These are phyloP conservation scores for Mythimna vitellina DNA, from an alignment of 2,888 invertebrate species.

Conservation along the genomic window DNA sequence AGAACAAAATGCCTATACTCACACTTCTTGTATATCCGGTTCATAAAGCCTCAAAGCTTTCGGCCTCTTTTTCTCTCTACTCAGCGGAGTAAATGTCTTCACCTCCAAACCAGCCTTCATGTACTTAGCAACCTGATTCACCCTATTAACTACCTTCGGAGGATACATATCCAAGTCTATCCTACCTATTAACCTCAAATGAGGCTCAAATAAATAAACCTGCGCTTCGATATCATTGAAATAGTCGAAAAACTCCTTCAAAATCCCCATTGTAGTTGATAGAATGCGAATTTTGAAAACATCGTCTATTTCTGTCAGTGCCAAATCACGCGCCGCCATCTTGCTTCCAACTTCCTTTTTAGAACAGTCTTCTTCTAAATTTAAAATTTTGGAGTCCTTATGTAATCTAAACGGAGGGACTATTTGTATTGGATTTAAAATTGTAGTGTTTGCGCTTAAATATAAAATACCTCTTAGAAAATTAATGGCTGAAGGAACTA, in stretches of 20 bases:
- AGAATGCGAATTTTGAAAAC: conserved; percentile 92
- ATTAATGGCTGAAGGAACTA: conserved; percentile 95
- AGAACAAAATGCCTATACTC: conserved; percentile 84
- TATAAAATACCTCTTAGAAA: conserved; percentile 95
- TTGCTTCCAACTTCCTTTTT: conserved; percentile 78
- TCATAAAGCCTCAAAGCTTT: conserved; percentile 96
- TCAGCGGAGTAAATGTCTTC: conserved; percentile 90
- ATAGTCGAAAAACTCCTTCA: conserved; percentile 91
- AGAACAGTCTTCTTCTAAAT: conserved; percentile 88
- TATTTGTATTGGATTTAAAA: conserved; percentile 91
- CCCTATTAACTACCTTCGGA: conserved; percentile 84
- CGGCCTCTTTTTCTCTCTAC: conserved; percentile 93
- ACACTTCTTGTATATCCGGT: conserved; percentile 96
- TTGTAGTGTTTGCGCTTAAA: conserved; percentile 92
- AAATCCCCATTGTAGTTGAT: conserved; percentile 88
- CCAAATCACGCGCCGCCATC: conserved; percentile 91
- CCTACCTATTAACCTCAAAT: conserved; percentile 89
- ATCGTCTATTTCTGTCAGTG: conserved; percentile 87
- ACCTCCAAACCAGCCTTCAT: conserved; percentile 88
- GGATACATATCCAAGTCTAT: conserved; percentile 92
- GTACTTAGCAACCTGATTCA: conserved; percentile 83
- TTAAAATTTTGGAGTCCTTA: conserved; percentile 89
- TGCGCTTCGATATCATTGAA: conserved; percentile 84
- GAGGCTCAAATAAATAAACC: conserved; percentile 88
- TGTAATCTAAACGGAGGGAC: conserved; percentile 93